Conservation (phyloP, 2,888 invertebrate genomes). For the Clostera curtula region DNA sequence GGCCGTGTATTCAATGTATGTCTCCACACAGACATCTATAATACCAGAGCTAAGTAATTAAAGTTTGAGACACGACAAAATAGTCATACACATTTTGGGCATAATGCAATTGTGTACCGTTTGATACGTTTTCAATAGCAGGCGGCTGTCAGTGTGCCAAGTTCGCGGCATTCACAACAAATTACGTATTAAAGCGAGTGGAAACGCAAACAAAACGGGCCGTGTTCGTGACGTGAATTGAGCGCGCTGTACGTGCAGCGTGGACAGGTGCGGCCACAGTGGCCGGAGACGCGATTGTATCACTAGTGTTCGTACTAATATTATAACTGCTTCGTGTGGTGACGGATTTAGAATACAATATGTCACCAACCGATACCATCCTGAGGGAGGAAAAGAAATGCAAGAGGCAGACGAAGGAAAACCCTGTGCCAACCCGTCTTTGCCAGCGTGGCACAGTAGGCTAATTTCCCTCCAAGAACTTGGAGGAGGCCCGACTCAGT, state of each 20-base stretch:
- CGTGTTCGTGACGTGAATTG: conserved; percentile 71
- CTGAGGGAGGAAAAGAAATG: too few species aligned
- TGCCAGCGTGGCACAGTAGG: too few species aligned
- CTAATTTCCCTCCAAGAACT: too few species aligned
- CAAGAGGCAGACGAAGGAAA: too few species aligned
- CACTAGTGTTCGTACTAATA: conserved; percentile 11
- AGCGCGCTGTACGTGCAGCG: conserved; percentile 35
- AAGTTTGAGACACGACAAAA: conserved; percentile 1
- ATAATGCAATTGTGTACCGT: conserved; percentile 38
- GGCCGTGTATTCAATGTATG: too few species aligned
- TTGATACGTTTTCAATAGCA: conserved; percentile 63
- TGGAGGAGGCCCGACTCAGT: too few species aligned
- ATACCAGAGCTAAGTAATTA: too few species aligned
- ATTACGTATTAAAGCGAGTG: conserved; percentile 72
- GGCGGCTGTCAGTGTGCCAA: conserved; percentile 63
- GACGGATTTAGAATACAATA: too few species aligned
- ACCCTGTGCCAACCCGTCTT: too few species aligned
- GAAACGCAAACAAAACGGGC: conserved; percentile 68
- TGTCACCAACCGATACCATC: too few species aligned
- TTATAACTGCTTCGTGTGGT: too few species aligned
- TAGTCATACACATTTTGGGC: conserved; percentile 4
- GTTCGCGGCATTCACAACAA: conserved; percentile 71
- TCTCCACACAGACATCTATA: too few species aligned
- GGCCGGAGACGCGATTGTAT: conserved; percentile 11
- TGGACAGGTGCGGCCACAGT: conserved; percentile 27